Percentiles rank a stretch among this genome's conserved stretches.
phyloP scores from a whole-genome alignment of 1,140 invertebrate genomes.

The Maniola jurtina region DNA sequence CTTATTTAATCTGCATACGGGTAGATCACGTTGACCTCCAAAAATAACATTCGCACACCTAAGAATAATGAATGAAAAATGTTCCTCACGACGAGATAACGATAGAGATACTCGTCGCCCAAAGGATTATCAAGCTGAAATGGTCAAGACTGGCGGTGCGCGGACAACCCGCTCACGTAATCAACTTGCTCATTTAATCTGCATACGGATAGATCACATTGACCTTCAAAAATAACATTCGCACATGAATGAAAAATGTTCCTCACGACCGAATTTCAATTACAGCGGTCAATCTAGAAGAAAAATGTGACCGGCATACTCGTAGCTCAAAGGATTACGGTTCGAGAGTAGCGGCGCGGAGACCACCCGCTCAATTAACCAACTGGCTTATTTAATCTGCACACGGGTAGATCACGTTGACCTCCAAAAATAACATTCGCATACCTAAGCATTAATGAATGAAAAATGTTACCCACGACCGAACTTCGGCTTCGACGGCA shows the following conservation, averaged over 20 bases:
- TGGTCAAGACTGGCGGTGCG: too few species aligned
- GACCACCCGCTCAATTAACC: conserved; percentile 52
- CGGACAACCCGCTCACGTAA: too few species aligned
- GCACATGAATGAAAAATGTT: not conserved
- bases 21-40: conserved; percentile 33
- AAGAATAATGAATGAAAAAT: too few species aligned
- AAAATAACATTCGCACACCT: conserved; percentile 3
- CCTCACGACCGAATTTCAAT: too few species aligned
- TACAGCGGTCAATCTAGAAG: too few species aligned
- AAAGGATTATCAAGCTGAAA: too few species aligned
- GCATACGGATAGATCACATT: conserved; percentile 36
- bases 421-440: conserved; percentile 18
- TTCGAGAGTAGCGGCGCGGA: conserved; percentile 55
- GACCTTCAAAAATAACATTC: conserved; percentile 22
- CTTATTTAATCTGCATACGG: conserved; percentile 39
- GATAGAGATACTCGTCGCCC: too few species aligned
- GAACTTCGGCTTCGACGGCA: too few species aligned
- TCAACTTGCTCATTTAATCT: conserved; percentile 39
- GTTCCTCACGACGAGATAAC: too few species aligned
- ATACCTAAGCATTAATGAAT: not conserved
- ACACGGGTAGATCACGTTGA: conserved; percentile 37
- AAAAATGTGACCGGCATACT: too few species aligned
- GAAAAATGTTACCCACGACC: too few species aligned
- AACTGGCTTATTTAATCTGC: conserved; percentile 36
- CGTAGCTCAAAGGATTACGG: conserved; percentile 29